Percentiles rank a stretch among this genome's conserved stretches.
These are phyloP conservation scores for Biston stratarius DNA, from an alignment of 2,888 invertebrate species.

Conservation along the genomic window DNA sequence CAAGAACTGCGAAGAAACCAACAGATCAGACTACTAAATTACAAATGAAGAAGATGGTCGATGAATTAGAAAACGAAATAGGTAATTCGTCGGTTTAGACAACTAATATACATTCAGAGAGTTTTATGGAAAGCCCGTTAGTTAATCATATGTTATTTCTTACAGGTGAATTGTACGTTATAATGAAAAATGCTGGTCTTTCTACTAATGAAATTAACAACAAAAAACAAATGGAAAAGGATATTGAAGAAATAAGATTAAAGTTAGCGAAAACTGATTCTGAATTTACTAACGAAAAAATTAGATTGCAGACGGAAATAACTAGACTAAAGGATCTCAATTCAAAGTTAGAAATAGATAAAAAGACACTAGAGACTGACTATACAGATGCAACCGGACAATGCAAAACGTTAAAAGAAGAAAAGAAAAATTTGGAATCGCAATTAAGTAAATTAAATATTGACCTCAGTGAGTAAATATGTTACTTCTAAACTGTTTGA, in stretches of 20 bases:
- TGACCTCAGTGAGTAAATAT: conserved; percentile 84
- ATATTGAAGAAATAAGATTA: conserved; percentile 83
- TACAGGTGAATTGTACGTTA: conserved; percentile 86
- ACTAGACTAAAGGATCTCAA: conserved; percentile 83
- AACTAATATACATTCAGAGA: not conserved
- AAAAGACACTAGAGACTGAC: conserved; percentile 72
- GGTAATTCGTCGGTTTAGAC: conserved; percentile 70
- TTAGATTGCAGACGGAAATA: conserved; percentile 80
- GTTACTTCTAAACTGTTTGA: no score
- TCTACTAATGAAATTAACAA: conserved; percentile 81
- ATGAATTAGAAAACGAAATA: conserved; percentile 95
- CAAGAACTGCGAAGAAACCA: conserved; percentile 90
- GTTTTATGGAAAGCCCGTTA: not conserved
- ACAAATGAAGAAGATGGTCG: conserved; percentile 93
- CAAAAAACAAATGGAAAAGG: conserved; percentile 79
- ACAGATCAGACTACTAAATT: conserved; percentile 91
- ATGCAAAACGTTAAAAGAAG: conserved; percentile 87
- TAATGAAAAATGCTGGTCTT: conserved; percentile 87
- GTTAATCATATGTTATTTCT: conserved; percentile 3
- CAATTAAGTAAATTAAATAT: conserved; percentile 86
- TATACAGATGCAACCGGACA: conserved; percentile 72
- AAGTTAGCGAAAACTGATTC: conserved; percentile 81
- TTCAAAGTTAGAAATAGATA: conserved; percentile 77
- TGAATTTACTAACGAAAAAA: conserved; percentile 84
- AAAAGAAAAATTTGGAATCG: conserved; percentile 87